Conservation (phyloP, 2,113 vertebrate species). For the Silurus asotus region DNA sequence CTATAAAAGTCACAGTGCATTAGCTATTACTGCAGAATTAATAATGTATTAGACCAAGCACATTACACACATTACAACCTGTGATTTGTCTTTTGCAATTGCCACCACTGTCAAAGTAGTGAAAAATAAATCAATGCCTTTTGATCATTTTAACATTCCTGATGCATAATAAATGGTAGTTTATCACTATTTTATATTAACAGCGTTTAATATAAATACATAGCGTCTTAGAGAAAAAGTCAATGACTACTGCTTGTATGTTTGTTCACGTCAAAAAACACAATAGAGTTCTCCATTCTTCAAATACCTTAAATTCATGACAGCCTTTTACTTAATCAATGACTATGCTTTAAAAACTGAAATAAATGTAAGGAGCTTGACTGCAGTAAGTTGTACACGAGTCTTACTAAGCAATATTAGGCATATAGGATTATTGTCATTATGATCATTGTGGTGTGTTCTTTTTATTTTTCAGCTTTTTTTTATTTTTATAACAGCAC, state of each 20-base stretch:
- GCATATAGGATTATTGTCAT: background rate
- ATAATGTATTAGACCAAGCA: background rate
- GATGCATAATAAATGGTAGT: background rate
- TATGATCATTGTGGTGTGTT: background rate
- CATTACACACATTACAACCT: background rate
- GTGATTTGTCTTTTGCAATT: background rate
- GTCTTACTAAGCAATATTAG: background rate
- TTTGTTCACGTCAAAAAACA: background rate
- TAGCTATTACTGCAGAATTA: background rate
- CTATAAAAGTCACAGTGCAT: background rate
- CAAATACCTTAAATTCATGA: background rate
- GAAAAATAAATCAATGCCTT: background rate
- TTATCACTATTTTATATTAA: background rate
- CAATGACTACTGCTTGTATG: background rate
- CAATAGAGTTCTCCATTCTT: background rate
- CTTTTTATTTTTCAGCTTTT: background rate
- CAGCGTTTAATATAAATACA: background rate
- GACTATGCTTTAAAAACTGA: background rate
- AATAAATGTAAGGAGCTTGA: background rate
- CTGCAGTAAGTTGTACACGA: too few species aligned
- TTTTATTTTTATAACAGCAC: background rate
- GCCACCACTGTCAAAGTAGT: background rate
- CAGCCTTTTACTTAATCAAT: background rate
- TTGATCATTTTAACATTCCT: background rate
- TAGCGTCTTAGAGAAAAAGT: background rate